phyloP scores from a whole-genome alignment of 2,113 vertebrate genomes.

The Camelus dromedarius region DNA sequence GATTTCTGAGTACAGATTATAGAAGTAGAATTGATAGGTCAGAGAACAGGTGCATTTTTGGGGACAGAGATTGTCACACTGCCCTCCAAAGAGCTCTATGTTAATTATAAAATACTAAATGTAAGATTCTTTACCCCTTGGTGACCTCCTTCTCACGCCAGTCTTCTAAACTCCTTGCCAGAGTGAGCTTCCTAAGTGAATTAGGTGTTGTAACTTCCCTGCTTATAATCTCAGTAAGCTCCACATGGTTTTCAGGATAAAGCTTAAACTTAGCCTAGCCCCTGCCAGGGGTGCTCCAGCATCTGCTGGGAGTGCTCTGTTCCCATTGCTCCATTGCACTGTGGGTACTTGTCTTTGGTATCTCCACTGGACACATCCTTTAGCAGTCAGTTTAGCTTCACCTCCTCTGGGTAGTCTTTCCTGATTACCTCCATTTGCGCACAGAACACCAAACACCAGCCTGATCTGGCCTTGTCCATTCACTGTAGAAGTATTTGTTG shows the following conservation, averaged over 20 bases:
- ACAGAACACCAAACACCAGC: neutral
- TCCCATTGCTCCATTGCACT: neutral
- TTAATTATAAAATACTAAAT: slow-evolving; percentile 17
- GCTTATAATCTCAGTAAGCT: neutral
- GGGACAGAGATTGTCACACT: neutral
- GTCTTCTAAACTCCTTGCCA: neutral
- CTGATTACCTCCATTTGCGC: neutral
- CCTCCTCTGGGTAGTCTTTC: neutral
- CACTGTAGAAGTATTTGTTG: slow-evolving; percentile 53
- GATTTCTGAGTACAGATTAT: slow-evolving; percentile 56
- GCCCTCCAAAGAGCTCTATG: neutral
- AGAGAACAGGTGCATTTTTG: slow-evolving; percentile 22
- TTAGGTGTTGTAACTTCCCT: neutral
- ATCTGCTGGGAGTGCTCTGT: neutral
- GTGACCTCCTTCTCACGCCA: no score
- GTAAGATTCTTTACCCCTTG: slow-evolving; percentile 11
- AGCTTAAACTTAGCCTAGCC: neutral
- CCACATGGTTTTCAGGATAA: neutral
- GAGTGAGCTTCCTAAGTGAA: slow-evolving; percentile 10
- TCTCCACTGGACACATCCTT: neutral
- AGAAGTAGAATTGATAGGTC: neutral
- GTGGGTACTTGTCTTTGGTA: neutral
- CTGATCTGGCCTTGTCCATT: neutral
- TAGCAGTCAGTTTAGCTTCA: neutral
- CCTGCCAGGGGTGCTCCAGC: neutral